phyloP scores from a whole-genome alignment of 2,113 vertebrate species.

The Ochotona princeps region DNA sequence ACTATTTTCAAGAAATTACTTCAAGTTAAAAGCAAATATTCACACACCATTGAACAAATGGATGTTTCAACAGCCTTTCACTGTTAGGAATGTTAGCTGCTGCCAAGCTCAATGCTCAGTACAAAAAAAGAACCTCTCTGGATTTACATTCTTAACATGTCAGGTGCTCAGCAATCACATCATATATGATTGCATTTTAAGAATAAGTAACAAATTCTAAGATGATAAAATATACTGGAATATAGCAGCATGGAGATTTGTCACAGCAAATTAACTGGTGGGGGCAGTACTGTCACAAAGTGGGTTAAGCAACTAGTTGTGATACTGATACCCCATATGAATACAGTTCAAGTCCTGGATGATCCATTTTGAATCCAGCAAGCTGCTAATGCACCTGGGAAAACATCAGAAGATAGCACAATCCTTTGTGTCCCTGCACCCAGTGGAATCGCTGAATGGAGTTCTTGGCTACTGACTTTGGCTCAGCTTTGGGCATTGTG shows the following conservation, averaged over 20 bases:
- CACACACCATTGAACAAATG: not conserved
- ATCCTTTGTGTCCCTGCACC: too few species aligned
- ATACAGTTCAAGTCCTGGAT: too few species aligned
- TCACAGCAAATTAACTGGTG: not conserved
- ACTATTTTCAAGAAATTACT: not conserved
- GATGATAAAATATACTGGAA: not conserved
- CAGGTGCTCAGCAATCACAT: not conserved
- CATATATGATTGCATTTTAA: not conserved
- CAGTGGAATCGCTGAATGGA: too few species aligned
- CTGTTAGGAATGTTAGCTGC: not conserved
- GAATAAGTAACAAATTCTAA: not conserved
- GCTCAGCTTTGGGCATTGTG: too few species aligned
- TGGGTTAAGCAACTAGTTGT: too few species aligned
- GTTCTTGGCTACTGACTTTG: too few species aligned
- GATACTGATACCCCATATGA: too few species aligned
- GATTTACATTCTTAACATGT: not conserved
- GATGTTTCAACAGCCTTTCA: not conserved
- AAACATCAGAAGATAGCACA: too few species aligned
- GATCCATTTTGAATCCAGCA: too few species aligned
- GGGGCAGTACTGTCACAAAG: too few species aligned
- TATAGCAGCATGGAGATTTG: not conserved
- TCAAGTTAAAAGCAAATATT: conserved; percentile 11
- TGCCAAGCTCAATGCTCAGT: not conserved
- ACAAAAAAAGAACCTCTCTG: not conserved
- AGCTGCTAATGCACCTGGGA: too few species aligned